A percentile compares a stretch with the other conserved stretches of the same genome.
Evolutionary conservation across 2,797 vertebrate species (phyloP).

Genomic region (Rhabdophis nuchalis): DNA sequence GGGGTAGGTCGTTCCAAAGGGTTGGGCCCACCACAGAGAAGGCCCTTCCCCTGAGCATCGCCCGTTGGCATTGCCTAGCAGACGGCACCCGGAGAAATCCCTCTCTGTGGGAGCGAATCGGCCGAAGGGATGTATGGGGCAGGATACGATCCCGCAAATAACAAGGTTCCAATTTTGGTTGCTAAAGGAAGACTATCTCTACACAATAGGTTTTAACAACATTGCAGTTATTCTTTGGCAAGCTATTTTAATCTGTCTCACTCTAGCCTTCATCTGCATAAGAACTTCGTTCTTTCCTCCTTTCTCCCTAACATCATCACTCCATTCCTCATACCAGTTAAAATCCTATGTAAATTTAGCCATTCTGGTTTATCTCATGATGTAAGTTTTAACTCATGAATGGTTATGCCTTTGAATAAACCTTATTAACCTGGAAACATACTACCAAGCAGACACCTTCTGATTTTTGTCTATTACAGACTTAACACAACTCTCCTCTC

Average conservation of each 20-base stretch:
- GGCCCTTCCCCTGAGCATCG: no score
- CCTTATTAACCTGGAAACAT: background rate
- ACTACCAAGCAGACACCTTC: background rate
- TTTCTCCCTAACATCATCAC: background rate
- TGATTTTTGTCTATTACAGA: background rate
- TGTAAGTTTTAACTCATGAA: background rate
- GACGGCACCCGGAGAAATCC: no score
- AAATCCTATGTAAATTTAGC: background rate
- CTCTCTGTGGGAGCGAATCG: no score
- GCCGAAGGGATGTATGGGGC: no score
- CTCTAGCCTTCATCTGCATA: background rate
- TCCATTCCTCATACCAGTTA: background rate
- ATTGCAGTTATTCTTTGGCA: background rate
- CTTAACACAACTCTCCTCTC: background rate
- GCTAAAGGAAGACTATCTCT: background rate
- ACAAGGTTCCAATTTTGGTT: background rate
- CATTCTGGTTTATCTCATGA: background rate
- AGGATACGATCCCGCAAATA: no score
- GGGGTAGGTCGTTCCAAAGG: no score
- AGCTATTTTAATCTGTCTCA: background rate
- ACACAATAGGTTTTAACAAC: background rate
- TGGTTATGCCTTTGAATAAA: background rate
- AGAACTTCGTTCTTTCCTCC: background rate
- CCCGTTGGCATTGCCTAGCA: no score
- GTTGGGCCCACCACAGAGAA: no score